Percentiles rank a stretch among this genome's conserved stretches.
These are phyloP conservation scores for Heliopora coerulea DNA, from an alignment of 92 coral and sea anemone species.

Conservation along the genomic window DNA sequence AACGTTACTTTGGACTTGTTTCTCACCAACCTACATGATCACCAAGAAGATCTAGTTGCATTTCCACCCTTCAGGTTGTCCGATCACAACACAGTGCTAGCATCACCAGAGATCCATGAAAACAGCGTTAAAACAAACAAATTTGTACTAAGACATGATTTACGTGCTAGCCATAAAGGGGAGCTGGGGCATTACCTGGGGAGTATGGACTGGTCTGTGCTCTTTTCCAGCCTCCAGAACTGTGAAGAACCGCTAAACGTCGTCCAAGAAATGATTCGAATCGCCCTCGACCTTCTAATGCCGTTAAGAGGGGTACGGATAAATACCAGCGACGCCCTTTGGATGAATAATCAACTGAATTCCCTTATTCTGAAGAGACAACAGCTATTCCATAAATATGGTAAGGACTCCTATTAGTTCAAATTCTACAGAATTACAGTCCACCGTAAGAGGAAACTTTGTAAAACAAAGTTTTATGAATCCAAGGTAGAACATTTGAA, in stretches of 20 bases:
- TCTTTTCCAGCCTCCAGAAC: constrained; percentile 38
- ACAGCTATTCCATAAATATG: constrained; percentile 29
- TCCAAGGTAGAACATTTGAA: too few relatives aligned
- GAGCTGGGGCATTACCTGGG: constrained; percentile 39
- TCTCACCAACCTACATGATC: constrained; percentile 28
- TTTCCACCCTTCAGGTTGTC: constrained; percentile 50
- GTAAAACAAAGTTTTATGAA: constrained; percentile 30
- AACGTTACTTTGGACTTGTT: constrained; percentile 38
- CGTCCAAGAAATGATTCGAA: constrained; percentile 17
- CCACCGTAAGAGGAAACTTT: constrained; percentile 45
- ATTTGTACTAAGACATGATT: constrained; percentile 15
- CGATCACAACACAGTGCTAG: constrained; percentile 26
- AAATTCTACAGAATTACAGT: constrained; percentile 46
- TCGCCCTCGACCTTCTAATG: constrained; percentile 31
- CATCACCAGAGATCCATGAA: too few relatives aligned
- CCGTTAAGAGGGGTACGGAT: constrained; percentile 14
- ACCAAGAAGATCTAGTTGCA: constrained; percentile 16
- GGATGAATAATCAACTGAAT: constrained; percentile 44
- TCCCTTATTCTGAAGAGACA: constrained; percentile 46
- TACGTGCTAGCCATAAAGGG: constrained; percentile 36
- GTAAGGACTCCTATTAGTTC: constrained; percentile 30
- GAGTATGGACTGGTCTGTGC: constrained; percentile 32
- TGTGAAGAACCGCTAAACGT: constrained; percentile 48
- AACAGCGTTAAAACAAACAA: too few relatives aligned
- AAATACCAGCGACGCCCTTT: constrained; percentile 40